A percentile compares a stretch with the other conserved stretches of the same genome.
These are phyloP conservation scores for Acromyrmex heyeri DNA, from an alignment of 1,140 invertebrate genomes.

Conservation along the genomic window DNA sequence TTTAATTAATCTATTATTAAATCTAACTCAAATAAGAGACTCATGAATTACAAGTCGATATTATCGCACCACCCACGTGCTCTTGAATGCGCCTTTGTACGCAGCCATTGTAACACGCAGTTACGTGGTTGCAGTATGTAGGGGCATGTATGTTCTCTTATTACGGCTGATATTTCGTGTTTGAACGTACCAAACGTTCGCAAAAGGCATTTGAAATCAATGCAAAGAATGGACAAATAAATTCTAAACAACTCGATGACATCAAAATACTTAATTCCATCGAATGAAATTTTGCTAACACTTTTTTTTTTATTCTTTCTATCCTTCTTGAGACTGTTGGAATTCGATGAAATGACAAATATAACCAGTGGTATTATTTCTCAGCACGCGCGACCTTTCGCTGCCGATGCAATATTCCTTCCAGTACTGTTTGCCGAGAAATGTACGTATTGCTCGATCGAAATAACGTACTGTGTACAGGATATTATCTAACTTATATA, in stretches of 20 bases:
- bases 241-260: neutral
- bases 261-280: neutral
- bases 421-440: slow-evolving; percentile 7
- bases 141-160: slow-evolving; percentile 56
- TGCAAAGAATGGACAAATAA: neutral
- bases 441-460: neutral
- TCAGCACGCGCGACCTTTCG: slow-evolving; percentile 2
- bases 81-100: slow-evolving; percentile 24
- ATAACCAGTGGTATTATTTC: slow-evolving; percentile 9
- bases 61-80: neutral
- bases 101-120: slow-evolving; percentile 23
- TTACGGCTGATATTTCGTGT: neutral
- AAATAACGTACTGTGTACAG: neutral
- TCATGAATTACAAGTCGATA: neutral
- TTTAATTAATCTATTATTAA: neutral
- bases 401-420: slow-evolving; percentile 29
- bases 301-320: neutral
- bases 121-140: slow-evolving; percentile 61
- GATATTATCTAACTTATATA: slow-evolving; percentile 7
- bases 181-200: neutral
- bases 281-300: neutral
- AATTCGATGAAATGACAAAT: slow-evolving; percentile 30
- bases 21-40: neutral
- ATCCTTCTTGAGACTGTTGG: neutral
- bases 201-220: neutral